Base-by-base conservation (phyloP, 1,140 invertebrate species). In the Saxidomus purpurata region DNA sequence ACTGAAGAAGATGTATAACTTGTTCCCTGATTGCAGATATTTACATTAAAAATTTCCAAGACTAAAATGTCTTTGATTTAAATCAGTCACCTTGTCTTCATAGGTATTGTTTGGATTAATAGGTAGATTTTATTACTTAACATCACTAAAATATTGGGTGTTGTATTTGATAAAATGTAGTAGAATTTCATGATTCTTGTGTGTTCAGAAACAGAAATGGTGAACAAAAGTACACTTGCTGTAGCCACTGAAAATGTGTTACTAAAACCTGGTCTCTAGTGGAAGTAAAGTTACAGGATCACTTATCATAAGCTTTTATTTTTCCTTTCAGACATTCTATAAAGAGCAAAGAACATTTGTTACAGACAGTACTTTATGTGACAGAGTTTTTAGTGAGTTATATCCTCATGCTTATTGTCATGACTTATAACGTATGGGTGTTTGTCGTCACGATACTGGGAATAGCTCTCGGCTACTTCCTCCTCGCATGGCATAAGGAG, bases 371-470 rank as follows among this genome's bases (percentile, higher is more conserved):
- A 0, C 80, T 95, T 22, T 94, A 95, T 82, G 52, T 93, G 25
- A 52, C 94, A 25, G 94, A 95, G 89, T 93, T 95, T 47, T 28
- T 91, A 0, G 88, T 92, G 52, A 93, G 94, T 38, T 95, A 95
- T 89, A 15, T 94, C 9, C 89, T 95, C 15, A 95, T 95, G 95
- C 88, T 95, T 47, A 90, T 93, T 13, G 92, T 94, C 3, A 95
- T 95, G 95, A 94, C 94, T 3, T 95, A 91, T 85, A 95, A 95
- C 87, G 92, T 92, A 1, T 95, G 94, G 94, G 82, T 95, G 15
- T 90, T 93, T 59, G 67, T 94, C 13, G 89, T 93, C 28, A 92
- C 93, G 6, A 38, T 95, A 25, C 38, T 91, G 17, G 95, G 95
- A 0, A 88, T 94, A 17, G 92, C 92, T 11, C 59, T 94, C 6